Conservation (phyloP, 1,140 invertebrate species). For the Oncopodura yosiiana region DNA sequence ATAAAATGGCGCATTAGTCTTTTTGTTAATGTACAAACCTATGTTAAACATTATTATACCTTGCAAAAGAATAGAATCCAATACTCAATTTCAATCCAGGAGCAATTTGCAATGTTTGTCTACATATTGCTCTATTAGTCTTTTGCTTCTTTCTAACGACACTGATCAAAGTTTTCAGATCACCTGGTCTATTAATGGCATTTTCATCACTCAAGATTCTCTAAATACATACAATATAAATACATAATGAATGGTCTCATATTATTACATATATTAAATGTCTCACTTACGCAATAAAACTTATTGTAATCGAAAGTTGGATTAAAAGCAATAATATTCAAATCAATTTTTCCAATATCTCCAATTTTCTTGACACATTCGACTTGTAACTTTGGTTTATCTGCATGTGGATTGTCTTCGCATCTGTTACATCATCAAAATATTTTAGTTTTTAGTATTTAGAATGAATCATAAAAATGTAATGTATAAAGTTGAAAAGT, state of each 20-base stretch:
- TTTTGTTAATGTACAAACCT: background rate
- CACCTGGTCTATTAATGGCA: background rate
- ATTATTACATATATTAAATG: too few species aligned
- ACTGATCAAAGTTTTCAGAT: conserved; percentile 17
- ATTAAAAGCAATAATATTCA: conserved; percentile 26
- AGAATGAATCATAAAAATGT: background rate
- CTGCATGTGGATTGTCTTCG: conserved; percentile 21
- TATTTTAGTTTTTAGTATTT: conserved; percentile 1
- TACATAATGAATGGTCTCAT: too few species aligned
- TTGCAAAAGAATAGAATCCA: conserved; percentile 25
- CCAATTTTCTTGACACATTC: conserved; percentile 20
- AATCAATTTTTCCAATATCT: conserved; percentile 27
- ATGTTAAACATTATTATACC: conserved; percentile 1
- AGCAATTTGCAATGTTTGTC: conserved; percentile 16
- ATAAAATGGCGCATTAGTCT: background rate
- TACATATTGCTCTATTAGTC: conserved; percentile 4
- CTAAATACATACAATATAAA: background rate
- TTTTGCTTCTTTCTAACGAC: conserved; percentile 26
- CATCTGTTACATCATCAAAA: conserved; percentile 5
- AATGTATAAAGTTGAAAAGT: background rate
- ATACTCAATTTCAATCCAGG: conserved; percentile 23
- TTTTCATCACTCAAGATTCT: conserved; percentile 19
- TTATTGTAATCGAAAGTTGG: conserved; percentile 14
- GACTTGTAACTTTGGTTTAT: conserved; percentile 3
- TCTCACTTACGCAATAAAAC: conserved; percentile 22